Percentiles rank a stretch among this genome's conserved stretches.
Evolutionary conservation across 2,888 invertebrate species (phyloP).

Genomic region (Hypena proboscidalis): DNA sequence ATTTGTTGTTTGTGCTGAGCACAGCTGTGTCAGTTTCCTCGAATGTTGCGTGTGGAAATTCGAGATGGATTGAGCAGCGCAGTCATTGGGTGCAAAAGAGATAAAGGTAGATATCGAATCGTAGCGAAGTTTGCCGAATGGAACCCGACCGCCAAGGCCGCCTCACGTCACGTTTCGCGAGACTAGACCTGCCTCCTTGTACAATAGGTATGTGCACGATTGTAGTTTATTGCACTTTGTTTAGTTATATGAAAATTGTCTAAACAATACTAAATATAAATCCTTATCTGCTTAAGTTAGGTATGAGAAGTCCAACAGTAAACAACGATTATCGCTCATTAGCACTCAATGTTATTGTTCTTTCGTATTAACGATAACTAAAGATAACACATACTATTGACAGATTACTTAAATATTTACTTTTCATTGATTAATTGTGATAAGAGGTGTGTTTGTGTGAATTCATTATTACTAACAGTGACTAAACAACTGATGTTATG

Average conservation of each 20-base stretch:
- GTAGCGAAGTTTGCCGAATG: slow-evolving; percentile 65
- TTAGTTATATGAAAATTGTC: slow-evolving; percentile 29
- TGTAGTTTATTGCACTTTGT: slow-evolving; percentile 68
- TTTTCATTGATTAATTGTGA: slow-evolving; percentile 30
- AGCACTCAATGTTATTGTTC: slow-evolving; percentile 31
- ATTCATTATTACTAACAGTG: slow-evolving; percentile 16
- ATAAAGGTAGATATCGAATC: slow-evolving; percentile 55
- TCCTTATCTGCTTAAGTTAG: slow-evolving; percentile 15
- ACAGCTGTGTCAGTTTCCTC: slow-evolving; percentile 79
- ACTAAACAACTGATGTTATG: slow-evolving; percentile 33
- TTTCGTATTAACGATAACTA: slow-evolving; percentile 24
- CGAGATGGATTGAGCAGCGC: slow-evolving; percentile 65
- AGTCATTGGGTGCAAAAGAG: slow-evolving; percentile 74
- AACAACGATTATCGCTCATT: slow-evolving; percentile 15
- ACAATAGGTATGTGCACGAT: slow-evolving; percentile 51
- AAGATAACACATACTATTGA: slow-evolving; percentile 33
- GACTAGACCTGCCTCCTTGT: slow-evolving; percentile 73
- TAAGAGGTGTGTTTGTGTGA: slow-evolving; percentile 18
- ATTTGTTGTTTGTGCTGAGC: slow-evolving; percentile 45
- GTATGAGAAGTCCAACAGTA: slow-evolving; percentile 5
- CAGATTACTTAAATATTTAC: slow-evolving; percentile 35
- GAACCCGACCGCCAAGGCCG: slow-evolving; percentile 79
- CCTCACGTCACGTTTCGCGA: slow-evolving; percentile 77
- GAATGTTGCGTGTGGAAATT: slow-evolving; percentile 76
- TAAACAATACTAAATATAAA: slow-evolving; percentile 15